Conservation (phyloP, 2,113 vertebrate genomes). For the Strix uralensis region DNA sequence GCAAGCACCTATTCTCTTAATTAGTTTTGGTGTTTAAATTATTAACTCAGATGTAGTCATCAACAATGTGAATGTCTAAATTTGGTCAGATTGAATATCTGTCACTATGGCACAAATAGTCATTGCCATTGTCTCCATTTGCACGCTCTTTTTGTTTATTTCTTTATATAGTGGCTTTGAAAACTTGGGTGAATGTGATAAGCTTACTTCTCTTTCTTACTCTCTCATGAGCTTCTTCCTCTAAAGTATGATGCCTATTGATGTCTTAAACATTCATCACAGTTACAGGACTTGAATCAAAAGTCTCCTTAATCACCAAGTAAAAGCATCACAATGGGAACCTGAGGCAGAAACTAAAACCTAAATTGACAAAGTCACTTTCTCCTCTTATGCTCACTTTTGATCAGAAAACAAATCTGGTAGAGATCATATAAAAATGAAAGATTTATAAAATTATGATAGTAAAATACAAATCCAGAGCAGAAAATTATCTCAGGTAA, state of each 20-base stretch:
- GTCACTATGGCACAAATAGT: not conserved
- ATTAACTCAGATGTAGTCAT: not conserved
- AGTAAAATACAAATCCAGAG: not conserved
- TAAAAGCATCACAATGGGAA: not conserved
- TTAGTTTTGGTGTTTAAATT: not conserved
- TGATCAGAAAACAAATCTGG: not conserved
- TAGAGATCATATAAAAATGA: not conserved
- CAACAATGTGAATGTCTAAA: not conserved
- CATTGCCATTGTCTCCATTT: not conserved
- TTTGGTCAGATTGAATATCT: not conserved
- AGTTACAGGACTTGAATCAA: not conserved
- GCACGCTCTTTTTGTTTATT: not conserved
- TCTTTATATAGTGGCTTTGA: not conserved
- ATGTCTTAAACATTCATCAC: not conserved
- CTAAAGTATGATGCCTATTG: not conserved
- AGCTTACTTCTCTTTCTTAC: not conserved
- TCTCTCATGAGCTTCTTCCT: not conserved
- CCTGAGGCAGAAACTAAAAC: not conserved
- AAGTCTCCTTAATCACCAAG: not conserved
- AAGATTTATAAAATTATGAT: not conserved
- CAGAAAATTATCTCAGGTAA: not conserved
- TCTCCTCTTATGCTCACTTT: not conserved
- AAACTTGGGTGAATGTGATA: not conserved
- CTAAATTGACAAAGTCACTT: not conserved
- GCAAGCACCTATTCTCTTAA: not conserved